These are phyloP conservation scores for Styela clava DNA, from an alignment of 23 tunicate species.

Conservation along the genomic window DNA sequence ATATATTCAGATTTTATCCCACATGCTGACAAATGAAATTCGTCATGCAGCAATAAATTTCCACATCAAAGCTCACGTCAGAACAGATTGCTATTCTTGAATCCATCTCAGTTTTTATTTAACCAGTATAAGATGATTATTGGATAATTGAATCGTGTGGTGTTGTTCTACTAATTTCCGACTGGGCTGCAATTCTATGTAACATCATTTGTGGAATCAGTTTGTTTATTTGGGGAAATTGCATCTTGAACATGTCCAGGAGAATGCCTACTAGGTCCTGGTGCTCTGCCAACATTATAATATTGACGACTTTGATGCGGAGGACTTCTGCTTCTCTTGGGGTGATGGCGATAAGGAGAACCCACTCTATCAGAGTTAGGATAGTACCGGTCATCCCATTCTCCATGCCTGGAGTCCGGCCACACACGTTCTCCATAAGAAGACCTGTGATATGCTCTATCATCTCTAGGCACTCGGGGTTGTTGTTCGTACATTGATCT, in stretches of 20 bases:
- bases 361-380: neutral
- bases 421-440: neutral
- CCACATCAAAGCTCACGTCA: too few relatives aligned
- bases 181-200: neutral
- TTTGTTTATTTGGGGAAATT: neutral
- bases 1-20: too few relatives aligned
- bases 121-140: too few relatives aligned
- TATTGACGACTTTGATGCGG: neutral
- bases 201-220: neutral
- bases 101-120: too few relatives aligned
- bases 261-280: neutral
- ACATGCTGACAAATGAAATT: too few relatives aligned
- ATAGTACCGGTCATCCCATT: neutral
- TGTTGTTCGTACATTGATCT: neutral
- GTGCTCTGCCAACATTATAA: neutral
- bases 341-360: neutral
- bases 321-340: neutral
- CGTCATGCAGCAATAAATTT: too few relatives aligned
- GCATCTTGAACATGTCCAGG: neutral
- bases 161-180: neutral
- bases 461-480: neutral
- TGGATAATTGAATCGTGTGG: too few relatives aligned
- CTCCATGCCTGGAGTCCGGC: neutral
- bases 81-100: too few relatives aligned
- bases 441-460: neutral